phyloP scores from a whole-genome alignment of 2,888 invertebrate species.

The Amphipyra tragopoginis region DNA sequence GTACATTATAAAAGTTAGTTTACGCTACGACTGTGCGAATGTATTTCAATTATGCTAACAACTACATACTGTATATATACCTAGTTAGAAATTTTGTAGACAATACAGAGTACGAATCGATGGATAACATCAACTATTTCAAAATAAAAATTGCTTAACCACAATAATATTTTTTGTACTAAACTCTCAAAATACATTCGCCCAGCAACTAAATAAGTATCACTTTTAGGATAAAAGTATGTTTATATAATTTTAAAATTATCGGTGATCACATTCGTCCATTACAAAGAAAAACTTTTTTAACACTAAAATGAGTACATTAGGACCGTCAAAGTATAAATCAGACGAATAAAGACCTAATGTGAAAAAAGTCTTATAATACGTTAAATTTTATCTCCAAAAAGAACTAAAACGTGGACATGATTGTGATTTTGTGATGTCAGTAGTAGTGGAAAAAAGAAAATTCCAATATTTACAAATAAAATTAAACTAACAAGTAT shows the following conservation, averaged over 20 bases:
- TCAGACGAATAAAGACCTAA: background rate
- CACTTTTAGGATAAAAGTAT: conserved; percentile 48
- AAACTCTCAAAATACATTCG: conserved; percentile 36
- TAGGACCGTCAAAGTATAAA: background rate
- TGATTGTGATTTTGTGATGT: conserved; percentile 50
- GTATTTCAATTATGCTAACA: conserved; percentile 26
- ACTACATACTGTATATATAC: conserved; percentile 1
- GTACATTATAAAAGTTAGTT: conserved; percentile 25
- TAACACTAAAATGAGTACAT: conserved; percentile 40
- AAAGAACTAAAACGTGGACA: conserved; percentile 33
- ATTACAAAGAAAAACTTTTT: conserved; percentile 58
- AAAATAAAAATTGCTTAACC: too few relatives aligned
- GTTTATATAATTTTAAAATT: conserved; percentile 57
- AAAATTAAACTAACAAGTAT: conserved; percentile 54
- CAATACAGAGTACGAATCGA: too few relatives aligned
- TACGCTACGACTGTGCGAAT: conserved; percentile 50
- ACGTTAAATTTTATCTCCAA: conserved; percentile 40
- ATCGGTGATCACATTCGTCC: conserved; percentile 86
- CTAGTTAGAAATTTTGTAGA: too few relatives aligned
- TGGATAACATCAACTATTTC: too few relatives aligned
- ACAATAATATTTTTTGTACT: too few relatives aligned
- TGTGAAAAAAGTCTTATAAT: conserved; percentile 33
- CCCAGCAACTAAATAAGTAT: conserved; percentile 52
- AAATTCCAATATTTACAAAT: conserved; percentile 55
- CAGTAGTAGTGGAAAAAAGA: conserved; percentile 48